Evolutionary conservation across 2,797 vertebrate genomes (phyloP).

Genomic region (Acrossocheilus fasciatus): DNA sequence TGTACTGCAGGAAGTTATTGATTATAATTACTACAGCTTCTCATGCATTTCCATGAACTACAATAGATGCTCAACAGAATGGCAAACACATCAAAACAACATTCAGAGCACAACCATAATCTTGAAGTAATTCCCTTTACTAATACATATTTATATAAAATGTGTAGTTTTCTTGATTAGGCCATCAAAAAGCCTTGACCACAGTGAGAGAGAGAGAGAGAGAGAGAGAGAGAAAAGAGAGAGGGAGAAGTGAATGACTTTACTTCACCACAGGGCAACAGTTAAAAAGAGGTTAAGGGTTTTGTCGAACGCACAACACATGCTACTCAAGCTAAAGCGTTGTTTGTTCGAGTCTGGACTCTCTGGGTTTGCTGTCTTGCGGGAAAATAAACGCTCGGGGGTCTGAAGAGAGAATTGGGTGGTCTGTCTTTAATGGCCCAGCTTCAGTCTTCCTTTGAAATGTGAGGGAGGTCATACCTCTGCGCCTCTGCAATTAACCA

Average conservation of each 20-base stretch:
- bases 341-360: slow-evolving; percentile 42
- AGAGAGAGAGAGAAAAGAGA: not conserved
- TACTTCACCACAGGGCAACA: not conserved
- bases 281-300: slow-evolving; percentile 31
- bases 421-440: slow-evolving; percentile 53
- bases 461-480: slow-evolving; percentile 58
- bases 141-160: slow-evolving; percentile 36
- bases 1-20: slow-evolving; percentile 15
- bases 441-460: slow-evolving; percentile 61
- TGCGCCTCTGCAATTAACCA: slow-evolving; percentile 57
- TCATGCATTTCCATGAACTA: slow-evolving; percentile 18
- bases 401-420: slow-evolving; percentile 54
- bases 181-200: not conserved
- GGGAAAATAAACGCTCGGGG: slow-evolving; percentile 46
- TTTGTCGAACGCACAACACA: slow-evolving; percentile 12
- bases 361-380: slow-evolving; percentile 48
- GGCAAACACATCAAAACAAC: slow-evolving; percentile 11
- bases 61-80: slow-evolving; percentile 3
- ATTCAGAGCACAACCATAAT: not conserved
- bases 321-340: slow-evolving; percentile 23
- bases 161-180: slow-evolving; percentile 12
- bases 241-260: not conserved
- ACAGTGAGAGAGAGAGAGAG: not conserved
- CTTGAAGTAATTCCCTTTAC: not conserved
- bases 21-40: slow-evolving; percentile 15